These are phyloP conservation scores for Podarcis siculus DNA, from an alignment of 2,797 vertebrate species.

Conservation along the genomic window DNA sequence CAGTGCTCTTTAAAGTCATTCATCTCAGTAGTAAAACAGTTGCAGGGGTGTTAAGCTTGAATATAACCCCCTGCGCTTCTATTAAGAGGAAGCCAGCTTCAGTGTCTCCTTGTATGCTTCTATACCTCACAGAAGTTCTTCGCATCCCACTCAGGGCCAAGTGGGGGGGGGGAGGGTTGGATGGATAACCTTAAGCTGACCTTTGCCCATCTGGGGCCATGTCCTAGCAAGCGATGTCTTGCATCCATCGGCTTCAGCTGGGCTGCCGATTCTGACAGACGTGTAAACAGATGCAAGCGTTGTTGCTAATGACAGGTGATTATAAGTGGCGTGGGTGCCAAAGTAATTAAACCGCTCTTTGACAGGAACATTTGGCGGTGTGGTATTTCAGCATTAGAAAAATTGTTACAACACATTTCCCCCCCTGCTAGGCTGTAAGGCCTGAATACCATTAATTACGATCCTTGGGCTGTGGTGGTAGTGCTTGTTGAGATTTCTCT, in stretches of 20 bases:
- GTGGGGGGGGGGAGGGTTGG: no score
- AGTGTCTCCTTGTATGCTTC: neutral
- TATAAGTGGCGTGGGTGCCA: constrained; percentile 93
- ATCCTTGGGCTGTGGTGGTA: constrained; percentile 65
- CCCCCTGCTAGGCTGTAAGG: constrained; percentile 79
- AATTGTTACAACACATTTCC: constrained; percentile 83
- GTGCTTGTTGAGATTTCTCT: constrained; percentile 62
- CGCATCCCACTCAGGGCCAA: neutral
- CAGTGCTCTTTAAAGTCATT: neutral
- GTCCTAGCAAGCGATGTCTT: constrained; percentile 70
- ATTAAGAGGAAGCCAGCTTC: neutral
- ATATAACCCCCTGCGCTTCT: neutral
- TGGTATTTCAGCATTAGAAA: constrained; percentile 88
- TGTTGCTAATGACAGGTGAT: constrained; percentile 98
- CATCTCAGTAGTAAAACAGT: neutral
- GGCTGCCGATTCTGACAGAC: constrained; percentile 89
- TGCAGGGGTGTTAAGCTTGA: neutral
- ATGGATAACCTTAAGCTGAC: constrained; percentile 63
- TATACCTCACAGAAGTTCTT: constrained; percentile 9
- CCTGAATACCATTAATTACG: constrained; percentile 84
- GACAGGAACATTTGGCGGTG: constrained; percentile 95
- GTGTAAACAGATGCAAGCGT: constrained; percentile 92
- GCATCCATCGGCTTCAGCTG: constrained; percentile 67
- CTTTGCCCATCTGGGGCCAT: constrained; percentile 75
- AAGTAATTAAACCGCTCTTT: constrained; percentile 94